Evolutionary conservation across 2,797 vertebrate genomes (phyloP).

Genomic region (Phrynocephalus vlangalii): DNA sequence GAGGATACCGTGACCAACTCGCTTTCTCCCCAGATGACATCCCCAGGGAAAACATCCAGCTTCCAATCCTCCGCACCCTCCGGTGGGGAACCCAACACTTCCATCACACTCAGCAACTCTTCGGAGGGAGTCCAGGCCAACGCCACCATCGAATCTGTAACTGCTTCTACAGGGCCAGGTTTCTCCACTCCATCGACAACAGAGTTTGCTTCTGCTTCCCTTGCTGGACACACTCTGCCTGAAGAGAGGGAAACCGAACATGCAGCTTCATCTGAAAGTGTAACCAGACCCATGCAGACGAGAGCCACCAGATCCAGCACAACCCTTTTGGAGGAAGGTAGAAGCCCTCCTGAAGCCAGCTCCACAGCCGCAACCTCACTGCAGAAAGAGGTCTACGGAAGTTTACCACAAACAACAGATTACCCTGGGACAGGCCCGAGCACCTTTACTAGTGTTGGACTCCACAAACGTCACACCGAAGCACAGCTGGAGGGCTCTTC

Average conservation of each 20-base stretch:
- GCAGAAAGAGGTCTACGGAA: no score
- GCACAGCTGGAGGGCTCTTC: background rate
- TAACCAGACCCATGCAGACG: accelerated
- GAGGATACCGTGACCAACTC: no score
- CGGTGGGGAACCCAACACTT: background rate
- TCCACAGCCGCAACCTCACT: background rate
- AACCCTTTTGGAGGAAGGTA: background rate
- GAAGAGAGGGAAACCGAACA: background rate
- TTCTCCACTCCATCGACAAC: background rate
- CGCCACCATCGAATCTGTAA: background rate
- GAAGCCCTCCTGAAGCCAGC: background rate
- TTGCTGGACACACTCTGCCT: background rate
- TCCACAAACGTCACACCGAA: background rate
- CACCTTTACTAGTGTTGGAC: background rate
- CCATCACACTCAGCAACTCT: background rate
- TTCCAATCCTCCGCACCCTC: no score
- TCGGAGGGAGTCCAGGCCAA: background rate
- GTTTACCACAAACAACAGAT: accelerated
- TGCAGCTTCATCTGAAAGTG: background rate
- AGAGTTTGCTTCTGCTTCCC: background rate
- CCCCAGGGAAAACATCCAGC: no score
- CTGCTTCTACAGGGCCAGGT: background rate
- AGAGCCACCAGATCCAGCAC: no score
- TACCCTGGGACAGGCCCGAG: background rate
- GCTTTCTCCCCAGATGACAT: no score